Base-by-base conservation (phyloP, 2,113 vertebrate genomes). In the Salvelinus fontinalis region DNA sequence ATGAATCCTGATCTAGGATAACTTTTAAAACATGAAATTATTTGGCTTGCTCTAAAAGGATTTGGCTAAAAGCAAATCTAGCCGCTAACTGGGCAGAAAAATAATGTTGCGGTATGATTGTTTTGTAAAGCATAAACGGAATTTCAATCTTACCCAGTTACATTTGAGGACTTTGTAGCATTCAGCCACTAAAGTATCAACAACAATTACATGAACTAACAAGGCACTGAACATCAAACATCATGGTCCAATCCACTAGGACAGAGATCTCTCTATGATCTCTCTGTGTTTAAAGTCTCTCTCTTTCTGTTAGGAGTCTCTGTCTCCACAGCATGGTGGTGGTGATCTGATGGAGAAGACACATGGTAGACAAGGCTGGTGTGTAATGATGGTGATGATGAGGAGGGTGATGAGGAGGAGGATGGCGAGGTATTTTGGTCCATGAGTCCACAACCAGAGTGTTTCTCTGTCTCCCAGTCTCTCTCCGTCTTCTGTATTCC, bases 31-130 rank as follows among this genome's bases (percentile, higher is more conserved):
- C 9, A 39, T 39, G 34, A 44, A 59, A 72, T 82, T 5, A 64
- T 75, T 65, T 57, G 13, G 57, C 44, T 79, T 14, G 18, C 51
- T 70, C 71, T 57, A 24, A 76, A 84, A 79, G 60, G 57, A 84
- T 44, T 44, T 11, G 39, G 8, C 39, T 44, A 2, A 44, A 44
- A 44, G 9, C 39, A 44, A 44, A 11, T 62, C n/a, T 62, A 66
- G 12, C 11, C 3, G 11, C 8, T 24, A 27, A 27, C 22, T 8
- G 22, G 26, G 12, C 5, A 66, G 9, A 11, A 66, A 29, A 11
- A 2, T 44, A 44, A 44, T 2, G 2, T 44, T 0, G 2, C 2
- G 2, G 9, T 44, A 44, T 44, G 39, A 44, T 11, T 22, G 6
- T n/a, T 22, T 62, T 27, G 26, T 6, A 27, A 29, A 29, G 26